These are phyloP conservation scores for Sylvilagus floridanus DNA, from an alignment of 2,797 vertebrate genomes.

Conservation along the genomic window DNA sequence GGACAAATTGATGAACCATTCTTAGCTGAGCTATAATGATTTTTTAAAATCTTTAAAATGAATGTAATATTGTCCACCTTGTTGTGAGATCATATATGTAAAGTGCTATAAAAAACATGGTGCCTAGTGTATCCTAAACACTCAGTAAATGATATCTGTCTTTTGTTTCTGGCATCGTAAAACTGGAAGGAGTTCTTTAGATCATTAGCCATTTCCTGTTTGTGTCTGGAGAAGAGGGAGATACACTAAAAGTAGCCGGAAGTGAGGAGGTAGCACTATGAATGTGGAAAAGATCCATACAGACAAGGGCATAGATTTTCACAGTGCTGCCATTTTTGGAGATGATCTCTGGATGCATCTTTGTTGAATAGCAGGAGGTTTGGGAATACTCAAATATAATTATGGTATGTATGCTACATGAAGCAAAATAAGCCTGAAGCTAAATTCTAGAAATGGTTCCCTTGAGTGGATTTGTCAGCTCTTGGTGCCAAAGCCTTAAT, in stretches of 20 bases:
- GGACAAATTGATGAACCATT: neutral
- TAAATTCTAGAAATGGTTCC: neutral
- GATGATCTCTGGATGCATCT: conserved; percentile 13
- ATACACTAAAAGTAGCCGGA: neutral
- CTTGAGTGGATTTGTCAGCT: conserved; percentile 19
- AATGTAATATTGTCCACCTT: neutral
- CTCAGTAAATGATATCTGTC: neutral
- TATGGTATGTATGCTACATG: neutral
- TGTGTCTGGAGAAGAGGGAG: neutral
- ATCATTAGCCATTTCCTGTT: neutral
- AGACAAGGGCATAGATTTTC: neutral
- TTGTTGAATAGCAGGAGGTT: conserved; percentile 47
- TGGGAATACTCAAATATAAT: neutral
- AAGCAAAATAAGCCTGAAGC: conserved; percentile 21
- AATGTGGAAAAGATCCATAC: neutral
- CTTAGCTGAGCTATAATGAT: neutral
- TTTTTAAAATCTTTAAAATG: neutral
- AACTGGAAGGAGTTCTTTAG: neutral
- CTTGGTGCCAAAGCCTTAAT: neutral
- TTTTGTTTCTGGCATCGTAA: neutral
- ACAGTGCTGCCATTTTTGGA: neutral
- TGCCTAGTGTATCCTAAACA: neutral
- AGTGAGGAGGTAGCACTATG: neutral
- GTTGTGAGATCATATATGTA: neutral
- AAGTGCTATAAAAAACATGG: neutral